These are phyloP conservation scores for Micrasema minimum DNA, from an alignment of 1,140 invertebrate species.

Conservation along the genomic window DNA sequence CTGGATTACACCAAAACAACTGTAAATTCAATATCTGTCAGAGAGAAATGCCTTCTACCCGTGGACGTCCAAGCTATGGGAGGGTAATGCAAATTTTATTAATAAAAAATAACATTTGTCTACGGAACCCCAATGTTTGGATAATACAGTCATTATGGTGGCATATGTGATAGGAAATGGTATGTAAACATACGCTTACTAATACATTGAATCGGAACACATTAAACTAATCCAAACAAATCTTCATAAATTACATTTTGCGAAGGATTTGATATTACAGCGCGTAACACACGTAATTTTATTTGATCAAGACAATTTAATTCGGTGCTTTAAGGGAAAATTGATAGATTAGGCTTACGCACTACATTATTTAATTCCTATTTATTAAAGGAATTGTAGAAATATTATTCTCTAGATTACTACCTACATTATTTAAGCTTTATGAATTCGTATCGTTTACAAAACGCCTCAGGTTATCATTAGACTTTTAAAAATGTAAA, in stretches of 20 bases:
- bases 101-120: constrained; percentile 22
- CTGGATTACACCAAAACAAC: no score
- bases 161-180: constrained; percentile 27
- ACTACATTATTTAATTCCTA: no score
- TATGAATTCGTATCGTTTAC: no score
- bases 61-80: no score
- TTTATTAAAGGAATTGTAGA: no score
- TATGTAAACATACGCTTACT: neutral
- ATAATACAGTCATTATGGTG: constrained; percentile 20
- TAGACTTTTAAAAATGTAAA: constrained; percentile 14
- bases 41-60: no score
- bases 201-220: constrained; percentile 5
- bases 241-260: constrained; percentile 1
- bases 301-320: no score
- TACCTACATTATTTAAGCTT: no score
- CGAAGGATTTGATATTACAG: neutral
- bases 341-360: no score
- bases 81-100: constrained; percentile 27
- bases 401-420: no score
- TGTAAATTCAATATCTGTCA: no score
- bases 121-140: neutral
- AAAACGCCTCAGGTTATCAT: constrained; percentile 13
- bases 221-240: constrained; percentile 16
- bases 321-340: no score
- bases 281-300: neutral